phyloP scores from a whole-genome alignment of 2,888 invertebrate genomes.

The Ectobius pallidus region DNA sequence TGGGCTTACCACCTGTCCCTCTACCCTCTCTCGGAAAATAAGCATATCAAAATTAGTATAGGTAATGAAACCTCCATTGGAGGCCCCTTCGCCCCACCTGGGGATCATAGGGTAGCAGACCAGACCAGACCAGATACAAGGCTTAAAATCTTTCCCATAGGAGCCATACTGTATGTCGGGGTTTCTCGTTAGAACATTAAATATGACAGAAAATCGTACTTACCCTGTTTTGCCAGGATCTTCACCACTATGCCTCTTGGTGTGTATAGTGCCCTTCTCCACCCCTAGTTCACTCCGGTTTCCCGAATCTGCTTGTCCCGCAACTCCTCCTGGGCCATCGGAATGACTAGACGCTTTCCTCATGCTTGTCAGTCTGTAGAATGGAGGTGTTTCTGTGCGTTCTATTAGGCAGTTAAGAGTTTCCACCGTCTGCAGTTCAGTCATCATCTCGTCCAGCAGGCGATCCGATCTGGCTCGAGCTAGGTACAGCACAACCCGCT shows the following conservation, averaged over 20 bases:
- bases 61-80: no score
- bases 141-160: no score
- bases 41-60: no score
- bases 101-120: no score
- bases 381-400: constrained; percentile 97
- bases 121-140: no score
- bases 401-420: constrained; percentile 95
- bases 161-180: no score
- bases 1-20: no score
- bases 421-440: constrained; percentile 95
- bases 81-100: no score
- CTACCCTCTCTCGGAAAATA: no score
- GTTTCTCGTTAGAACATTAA: no score
- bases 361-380: constrained; percentile 93
- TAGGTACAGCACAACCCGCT: constrained; percentile 91
- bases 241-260: constrained; percentile 91
- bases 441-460: constrained; percentile 95
- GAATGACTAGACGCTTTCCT: constrained; percentile 87
- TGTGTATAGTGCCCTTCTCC: constrained; percentile 95
- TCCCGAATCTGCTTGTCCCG: constrained; percentile 52
- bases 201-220: constrained; percentile 35
- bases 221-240: constrained; percentile 82
- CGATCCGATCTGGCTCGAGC: constrained; percentile 91
- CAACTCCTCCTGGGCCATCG: constrained; percentile 55
- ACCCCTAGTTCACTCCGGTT: constrained; percentile 67